A percentile compares a stretch with the other conserved stretches of the same genome.
These are phyloP conservation scores for Probaryconus sp. DNA, from an alignment of 1,140 invertebrate genomes.

Conservation along the genomic window DNA sequence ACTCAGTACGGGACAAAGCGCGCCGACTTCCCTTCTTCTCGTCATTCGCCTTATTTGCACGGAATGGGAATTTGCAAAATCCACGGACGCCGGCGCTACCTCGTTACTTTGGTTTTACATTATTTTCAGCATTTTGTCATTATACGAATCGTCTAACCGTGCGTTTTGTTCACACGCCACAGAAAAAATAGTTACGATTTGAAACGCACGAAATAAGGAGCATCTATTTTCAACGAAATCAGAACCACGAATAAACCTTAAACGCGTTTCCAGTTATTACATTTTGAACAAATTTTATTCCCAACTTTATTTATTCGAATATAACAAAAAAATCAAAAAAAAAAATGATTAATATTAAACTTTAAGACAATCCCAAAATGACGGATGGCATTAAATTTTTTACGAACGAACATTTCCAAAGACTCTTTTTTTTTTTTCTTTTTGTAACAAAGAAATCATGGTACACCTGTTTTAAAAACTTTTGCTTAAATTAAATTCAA, in stretches of 20 bases:
- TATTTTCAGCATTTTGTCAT: constrained; percentile 29
- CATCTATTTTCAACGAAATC: constrained; percentile 12
- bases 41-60: constrained; percentile 31
- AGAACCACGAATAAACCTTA: constrained; percentile 10
- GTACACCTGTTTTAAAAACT: constrained; percentile 32
- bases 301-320: constrained; percentile 15
- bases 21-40: constrained; percentile 8
- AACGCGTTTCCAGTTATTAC: constrained; percentile 20
- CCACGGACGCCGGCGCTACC: constrained; percentile 37
- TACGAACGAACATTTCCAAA: too few relatives aligned
- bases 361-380: too few relatives aligned
- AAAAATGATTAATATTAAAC: too few relatives aligned
- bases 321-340: too few relatives aligned
- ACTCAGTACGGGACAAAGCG: constrained; percentile 9
- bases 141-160: constrained; percentile 16
- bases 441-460: constrained; percentile 12
- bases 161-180: too few relatives aligned
- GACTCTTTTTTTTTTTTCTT: too few relatives aligned
- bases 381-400: too few relatives aligned
- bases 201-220: constrained; percentile 31
- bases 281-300: not conserved
- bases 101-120: constrained; percentile 44
- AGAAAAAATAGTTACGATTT: too few relatives aligned
- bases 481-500: constrained; percentile 42
- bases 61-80: constrained; percentile 43